Evolutionary conservation across 23 tunicate genomes (phyloP).

Genomic region (Halocynthia aurantium): DNA sequence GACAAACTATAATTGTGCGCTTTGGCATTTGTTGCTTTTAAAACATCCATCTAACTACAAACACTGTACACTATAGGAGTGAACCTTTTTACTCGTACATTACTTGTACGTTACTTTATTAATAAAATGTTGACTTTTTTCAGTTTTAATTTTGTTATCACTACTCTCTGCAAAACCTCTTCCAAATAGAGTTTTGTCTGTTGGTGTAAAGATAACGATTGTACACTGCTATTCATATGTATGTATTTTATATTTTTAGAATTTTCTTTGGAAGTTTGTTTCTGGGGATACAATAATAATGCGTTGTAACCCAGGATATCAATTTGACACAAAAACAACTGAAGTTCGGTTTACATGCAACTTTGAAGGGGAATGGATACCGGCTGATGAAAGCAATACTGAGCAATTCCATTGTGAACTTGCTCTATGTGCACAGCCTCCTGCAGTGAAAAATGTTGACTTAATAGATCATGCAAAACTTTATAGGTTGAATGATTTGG

Average conservation of each 20-base stretch:
- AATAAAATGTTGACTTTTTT: no score
- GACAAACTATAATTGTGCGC: not conserved
- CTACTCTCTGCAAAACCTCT: not conserved
- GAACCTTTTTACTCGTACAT: no score
- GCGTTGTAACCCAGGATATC: constrained; percentile 39
- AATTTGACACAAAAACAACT: constrained; percentile 20
- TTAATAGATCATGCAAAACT: not conserved
- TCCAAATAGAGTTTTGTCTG: not conserved
- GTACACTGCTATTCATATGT: not conserved
- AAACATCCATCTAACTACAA: no score
- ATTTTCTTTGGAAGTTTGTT: constrained; percentile 11
- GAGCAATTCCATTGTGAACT: constrained; percentile 33
- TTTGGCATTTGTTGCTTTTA: no score
- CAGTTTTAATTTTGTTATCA: no score
- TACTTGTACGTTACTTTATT: no score
- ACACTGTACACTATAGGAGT: no score
- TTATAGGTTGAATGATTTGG: constrained; percentile 11
- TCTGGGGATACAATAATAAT: constrained; percentile 42
- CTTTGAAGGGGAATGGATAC: constrained; percentile 47
- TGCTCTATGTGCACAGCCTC: constrained; percentile 15
- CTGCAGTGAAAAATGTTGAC: constrained; percentile 10
- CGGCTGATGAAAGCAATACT: constrained; percentile 9
- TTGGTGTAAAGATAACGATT: not conserved
- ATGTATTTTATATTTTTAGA: constrained; percentile 13
- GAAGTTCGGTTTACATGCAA: constrained; percentile 22